Evolutionary conservation across 2,888 invertebrate species (phyloP), one percentile per base, ranked within the genome.

Genomic region (Apamea epomidion): DNA sequence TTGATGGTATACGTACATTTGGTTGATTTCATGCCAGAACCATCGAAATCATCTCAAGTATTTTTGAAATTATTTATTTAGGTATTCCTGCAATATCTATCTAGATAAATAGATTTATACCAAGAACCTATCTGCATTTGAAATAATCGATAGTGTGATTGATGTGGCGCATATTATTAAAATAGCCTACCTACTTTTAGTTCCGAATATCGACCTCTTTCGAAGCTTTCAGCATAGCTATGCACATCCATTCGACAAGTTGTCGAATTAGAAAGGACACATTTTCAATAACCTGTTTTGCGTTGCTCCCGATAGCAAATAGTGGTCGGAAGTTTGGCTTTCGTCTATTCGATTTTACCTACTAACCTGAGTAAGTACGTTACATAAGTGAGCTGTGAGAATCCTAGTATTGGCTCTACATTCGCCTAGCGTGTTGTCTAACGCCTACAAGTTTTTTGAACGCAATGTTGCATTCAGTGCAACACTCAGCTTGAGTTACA

Each of bases 381-480:
- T 12, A 64, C 10, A 10, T 64, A 32, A 67, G 6, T 16, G 6
- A 37, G 37, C 37, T 37, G 37, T 51, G 51, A 51, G 51, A 51
- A 70, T 18, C n/a, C 18, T 45, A 45, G 1, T 48, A 69, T 18
- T 21, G 18, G 18, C 8, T 74, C 10, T 14, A n/a, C 4, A 32
- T n/a, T 37, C 2, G 21, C 25, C 29, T 25, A 18, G 7, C 78
- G n/a, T 62, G 21, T 32, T 16, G 7, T 14, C 10, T 8, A 78
- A 51, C 74, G 73, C 79, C 80, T 82, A 18, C 14, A 1, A 10
- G 3, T 10, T 69, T 45, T 74, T 18, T 29, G 32, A 81, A 68
- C 75, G 78, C 78, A 79, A 82, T 5, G 1, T 25, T 58, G 16
- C 54, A 32, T 68, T 48, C 14, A n/a, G 67, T 32, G 45, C 3